Evolutionary conservation across 2,888 invertebrate species (phyloP), one percentile per base, ranked within the genome.

Genomic region (Noctua pronuba): DNA sequence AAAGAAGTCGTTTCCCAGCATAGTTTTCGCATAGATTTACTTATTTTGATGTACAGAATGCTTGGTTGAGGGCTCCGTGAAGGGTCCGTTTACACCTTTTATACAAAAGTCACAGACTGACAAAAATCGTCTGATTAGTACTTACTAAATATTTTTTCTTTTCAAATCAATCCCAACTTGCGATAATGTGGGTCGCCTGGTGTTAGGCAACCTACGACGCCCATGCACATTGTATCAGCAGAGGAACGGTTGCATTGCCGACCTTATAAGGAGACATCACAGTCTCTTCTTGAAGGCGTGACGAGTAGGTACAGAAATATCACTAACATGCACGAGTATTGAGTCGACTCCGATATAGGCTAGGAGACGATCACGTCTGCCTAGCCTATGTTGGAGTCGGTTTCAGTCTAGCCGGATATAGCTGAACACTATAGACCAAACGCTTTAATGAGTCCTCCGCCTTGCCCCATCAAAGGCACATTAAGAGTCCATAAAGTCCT

Each of bases 231-330:
- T 55, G 24, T 28, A 79, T 10, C 41, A 38, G 6, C 18, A 38
- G 24, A 52, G 11, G 24, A 60, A 41, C 69, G 7, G 18, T 79
- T 69, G 28, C 24, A 3, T 44, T 35, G 31, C 13, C 31, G 5
- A 80, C 72, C 44, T 78, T 77, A 46, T 55, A 69, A 35, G 24
- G 79, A 44, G 41, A 52, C 21, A 10, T 28, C 41, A 79, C 8
- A 52, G 35, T 46, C 68, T 79, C 24, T 55, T 72, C 16, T n/a
- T 55, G 11, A 55, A 55, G 62, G 24, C 11, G n/a, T n/a, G 65
- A 41, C 16, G 65, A 16, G 16, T 65, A 18, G 31, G 31, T 21
- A 60, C 31, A 60, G 31, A 60, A 31, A 28, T 18, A 18, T 60
- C 8, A 2, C 28, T 31, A 31, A 60, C 28, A 58, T 5, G 11